phyloP scores from a whole-genome alignment of 2,888 invertebrate species.

The Metellina segmentata region DNA sequence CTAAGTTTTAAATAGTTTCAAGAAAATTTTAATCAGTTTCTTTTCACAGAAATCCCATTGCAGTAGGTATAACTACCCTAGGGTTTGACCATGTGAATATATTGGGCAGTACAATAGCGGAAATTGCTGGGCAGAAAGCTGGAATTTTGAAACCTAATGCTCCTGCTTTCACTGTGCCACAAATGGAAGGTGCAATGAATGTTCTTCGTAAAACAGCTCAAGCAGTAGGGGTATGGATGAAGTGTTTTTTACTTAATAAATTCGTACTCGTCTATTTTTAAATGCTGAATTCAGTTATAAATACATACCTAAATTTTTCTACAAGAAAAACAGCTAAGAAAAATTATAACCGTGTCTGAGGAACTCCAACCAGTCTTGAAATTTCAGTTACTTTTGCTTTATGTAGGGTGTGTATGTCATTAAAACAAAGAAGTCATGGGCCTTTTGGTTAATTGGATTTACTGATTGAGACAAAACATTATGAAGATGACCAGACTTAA shows the following conservation, averaged over 20 bases:
- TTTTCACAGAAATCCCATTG: conserved; percentile 86
- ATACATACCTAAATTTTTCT: no score
- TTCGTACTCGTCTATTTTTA: no score
- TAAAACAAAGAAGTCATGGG: no score
- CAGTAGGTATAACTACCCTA: conserved; percentile 94
- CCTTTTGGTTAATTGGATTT: no score
- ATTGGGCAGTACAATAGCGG: conserved; percentile 89
- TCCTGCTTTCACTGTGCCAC: conserved; percentile 87
- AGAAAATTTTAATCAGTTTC: not conserved
- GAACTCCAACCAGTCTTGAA: no score
- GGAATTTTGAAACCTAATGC: conserved; percentile 93
- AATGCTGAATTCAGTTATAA: no score
- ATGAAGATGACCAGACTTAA: no score
- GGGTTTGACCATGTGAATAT: conserved; percentile 94
- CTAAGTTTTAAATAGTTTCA: not conserved
- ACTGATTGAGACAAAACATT: no score
- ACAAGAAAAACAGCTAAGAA: no score
- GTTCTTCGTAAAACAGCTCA: conserved; percentile 86
- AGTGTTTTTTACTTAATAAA: not conserved
- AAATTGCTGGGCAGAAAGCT: conserved; percentile 97
- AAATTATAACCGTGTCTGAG: no score
- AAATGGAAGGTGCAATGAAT: conserved; percentile 85
- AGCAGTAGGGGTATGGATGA: conserved; percentile 84
- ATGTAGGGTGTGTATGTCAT: no score
- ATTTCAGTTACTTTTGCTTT: no score